These are phyloP conservation scores for Taxidea taxus DNA, from an alignment of 2,113 vertebrate species.

Conservation along the genomic window DNA sequence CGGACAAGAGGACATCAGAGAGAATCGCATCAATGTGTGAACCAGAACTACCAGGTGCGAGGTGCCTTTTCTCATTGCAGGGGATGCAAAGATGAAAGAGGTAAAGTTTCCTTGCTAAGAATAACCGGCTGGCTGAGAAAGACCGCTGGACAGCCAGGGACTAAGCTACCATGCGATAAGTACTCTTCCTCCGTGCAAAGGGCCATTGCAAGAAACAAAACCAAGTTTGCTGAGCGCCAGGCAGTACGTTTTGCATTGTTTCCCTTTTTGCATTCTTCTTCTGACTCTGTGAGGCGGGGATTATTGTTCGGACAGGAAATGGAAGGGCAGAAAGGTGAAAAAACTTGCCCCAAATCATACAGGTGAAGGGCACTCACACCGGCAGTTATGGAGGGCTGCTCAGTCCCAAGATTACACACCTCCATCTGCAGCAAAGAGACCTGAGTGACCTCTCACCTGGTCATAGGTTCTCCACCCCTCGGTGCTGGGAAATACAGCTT, in stretches of 20 bases:
- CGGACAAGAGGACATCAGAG: background rate
- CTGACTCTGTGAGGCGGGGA: background rate
- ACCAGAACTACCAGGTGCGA: background rate
- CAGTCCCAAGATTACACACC: background rate
- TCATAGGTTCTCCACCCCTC: accelerated
- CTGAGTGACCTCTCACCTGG: background rate
- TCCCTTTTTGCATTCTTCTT: background rate
- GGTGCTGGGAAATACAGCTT: too few relatives aligned
- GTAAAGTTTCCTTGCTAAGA: background rate
- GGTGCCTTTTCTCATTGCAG: background rate
- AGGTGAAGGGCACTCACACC: background rate
- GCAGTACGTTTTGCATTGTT: background rate
- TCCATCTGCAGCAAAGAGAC: background rate
- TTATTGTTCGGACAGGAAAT: background rate
- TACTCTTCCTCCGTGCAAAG: background rate
- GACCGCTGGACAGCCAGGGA: background rate
- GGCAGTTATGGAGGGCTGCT: background rate
- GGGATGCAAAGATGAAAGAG: background rate
- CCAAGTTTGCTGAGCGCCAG: too few relatives aligned
- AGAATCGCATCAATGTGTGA: background rate
- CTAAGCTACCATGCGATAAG: background rate
- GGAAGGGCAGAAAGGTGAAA: background rate
- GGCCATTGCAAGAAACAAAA: background rate
- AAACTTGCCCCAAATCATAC: background rate
- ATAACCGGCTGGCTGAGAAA: background rate